A percentile compares a stretch with the other conserved stretches of the same genome.
phyloP scores from a whole-genome alignment of 2,888 invertebrate species.

The Celastrina argiolus region DNA sequence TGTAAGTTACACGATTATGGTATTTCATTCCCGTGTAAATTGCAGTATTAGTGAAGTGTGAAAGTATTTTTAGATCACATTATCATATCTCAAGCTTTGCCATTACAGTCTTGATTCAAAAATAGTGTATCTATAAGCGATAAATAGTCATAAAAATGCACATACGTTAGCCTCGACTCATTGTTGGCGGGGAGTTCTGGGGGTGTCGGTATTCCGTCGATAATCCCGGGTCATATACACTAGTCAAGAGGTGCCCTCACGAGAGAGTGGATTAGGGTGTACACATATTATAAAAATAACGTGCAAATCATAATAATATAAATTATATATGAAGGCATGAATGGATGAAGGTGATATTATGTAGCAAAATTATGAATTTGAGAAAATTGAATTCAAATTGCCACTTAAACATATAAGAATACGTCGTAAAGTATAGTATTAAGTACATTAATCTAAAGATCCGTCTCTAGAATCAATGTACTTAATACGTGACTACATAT shows the following conservation, averaged over 20 bases:
- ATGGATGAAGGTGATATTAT: no score
- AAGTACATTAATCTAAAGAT: no score
- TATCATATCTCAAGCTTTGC: not conserved
- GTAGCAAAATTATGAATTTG: no score
- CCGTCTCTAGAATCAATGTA: no score
- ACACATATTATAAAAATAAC: not conserved
- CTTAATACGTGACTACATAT: no score
- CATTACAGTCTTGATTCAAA: not conserved
- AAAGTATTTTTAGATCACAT: not conserved
- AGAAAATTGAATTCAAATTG: no score
- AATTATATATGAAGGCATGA: no score
- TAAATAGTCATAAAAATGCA: not conserved
- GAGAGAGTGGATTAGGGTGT: not conserved
- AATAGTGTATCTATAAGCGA: slow-evolving; percentile 4
- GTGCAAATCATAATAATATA: not conserved
- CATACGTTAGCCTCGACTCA: not conserved
- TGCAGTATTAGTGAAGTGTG: not conserved
- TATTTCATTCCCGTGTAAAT: not conserved
- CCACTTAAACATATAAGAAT: no score
- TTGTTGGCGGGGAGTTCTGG: not conserved
- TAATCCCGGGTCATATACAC: slow-evolving; percentile 14
- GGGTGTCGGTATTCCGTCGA: not conserved
- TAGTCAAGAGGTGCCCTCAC: not conserved
- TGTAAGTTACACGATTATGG: not conserved
- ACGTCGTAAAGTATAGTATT: no score